Base-by-base conservation (phyloP, 2,888 invertebrate genomes). In the Stratiomys singularior region DNA sequence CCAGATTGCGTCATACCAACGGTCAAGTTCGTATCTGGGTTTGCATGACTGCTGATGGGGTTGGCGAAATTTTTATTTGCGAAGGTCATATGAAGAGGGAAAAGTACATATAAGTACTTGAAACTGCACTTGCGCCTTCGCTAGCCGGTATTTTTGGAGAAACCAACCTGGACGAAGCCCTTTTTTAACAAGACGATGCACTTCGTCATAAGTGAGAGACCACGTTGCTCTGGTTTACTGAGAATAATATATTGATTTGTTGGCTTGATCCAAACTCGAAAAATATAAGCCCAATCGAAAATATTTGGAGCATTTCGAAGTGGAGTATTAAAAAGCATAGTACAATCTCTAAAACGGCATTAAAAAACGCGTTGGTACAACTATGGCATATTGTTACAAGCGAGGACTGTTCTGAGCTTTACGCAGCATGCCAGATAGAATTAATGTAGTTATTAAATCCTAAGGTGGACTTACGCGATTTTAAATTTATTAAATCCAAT, bases 221-320 rank as follows among this genome's bases (percentile, higher is more conserved):
- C 28, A 63, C 76, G 30, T 47, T 66, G 63, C 63, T 63, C 44
- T 77, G 25, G 66, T 77, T 63, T 76, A 64, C 23, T n/a, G 76
- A 76, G 15, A 52, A 76, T 27, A 76, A 64, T 25, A 64, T 78
- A 69, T 47, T 28, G 11, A 18, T 64, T 46, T 13, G 76, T 63
- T 76, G 76, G 46, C 71, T 69, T 63, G 71, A 60, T 23, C 27
- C 64, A 15, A 69, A 78, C 66, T 76, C 76, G 21, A 71, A 69
- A 37, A 71, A 76, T 25, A 30, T 64, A n/a, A 78, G 66, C 72
- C 76, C 60, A 44, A 76, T 71, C 23, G 37, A 69, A 25, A 27
- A 69, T 71, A 58, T 78, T 25, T 78, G 77, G 72, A 37, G 52
- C 25, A 25, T 72, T 30, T 23, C 52, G 72, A 27, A 46, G 56